phyloP scores from a whole-genome alignment of 64 coral and sea anemone genomes.

The Montipora capricornis region DNA sequence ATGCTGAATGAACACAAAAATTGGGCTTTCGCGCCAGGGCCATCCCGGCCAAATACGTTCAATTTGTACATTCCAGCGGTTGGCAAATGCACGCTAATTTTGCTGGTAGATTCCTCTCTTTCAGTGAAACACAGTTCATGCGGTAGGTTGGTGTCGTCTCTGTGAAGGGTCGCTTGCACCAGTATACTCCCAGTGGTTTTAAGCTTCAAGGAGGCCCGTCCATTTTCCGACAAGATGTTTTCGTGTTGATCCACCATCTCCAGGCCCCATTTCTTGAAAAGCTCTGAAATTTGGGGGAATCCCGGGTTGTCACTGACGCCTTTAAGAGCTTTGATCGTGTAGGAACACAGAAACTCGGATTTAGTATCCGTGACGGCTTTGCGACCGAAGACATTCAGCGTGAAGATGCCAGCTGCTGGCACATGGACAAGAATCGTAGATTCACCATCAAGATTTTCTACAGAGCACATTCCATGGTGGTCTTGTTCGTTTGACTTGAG shows the following conservation, averaged over 20 bases:
- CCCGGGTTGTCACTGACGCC: slow-evolving; percentile 54
- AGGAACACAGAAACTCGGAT: slow-evolving; percentile 53
- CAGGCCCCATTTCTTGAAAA: slow-evolving; percentile 38
- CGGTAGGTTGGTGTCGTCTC: slow-evolving; percentile 24
- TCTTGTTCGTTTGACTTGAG: slow-evolving; percentile 1
- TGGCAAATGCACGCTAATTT: slow-evolving; percentile 39
- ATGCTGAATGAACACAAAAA: slow-evolving; percentile 44
- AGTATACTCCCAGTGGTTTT: slow-evolving; percentile 29
- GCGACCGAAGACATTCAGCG: slow-evolving; percentile 52
- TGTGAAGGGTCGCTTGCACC: slow-evolving; percentile 17
- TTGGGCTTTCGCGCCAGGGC: slow-evolving; percentile 10
- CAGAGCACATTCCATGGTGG: slow-evolving; percentile 29
- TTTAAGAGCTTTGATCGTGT: slow-evolving; percentile 8
- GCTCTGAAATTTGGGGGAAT: slow-evolving; percentile 42
- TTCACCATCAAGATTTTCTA: not conserved
- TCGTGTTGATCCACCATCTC: slow-evolving; percentile 44
- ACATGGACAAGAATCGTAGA: slow-evolving; percentile 23
- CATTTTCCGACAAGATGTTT: slow-evolving; percentile 49
- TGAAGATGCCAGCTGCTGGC: slow-evolving; percentile 41
- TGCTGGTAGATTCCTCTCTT: slow-evolving; percentile 7
- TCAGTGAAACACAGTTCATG: slow-evolving; percentile 25
- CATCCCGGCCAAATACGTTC: slow-evolving; percentile 61
- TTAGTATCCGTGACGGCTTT: not conserved
- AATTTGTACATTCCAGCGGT: slow-evolving; percentile 43
- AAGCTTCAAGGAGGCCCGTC: slow-evolving; percentile 16